phyloP scores from a whole-genome alignment of 2,888 invertebrate species.

The Geophilus truncorum region DNA sequence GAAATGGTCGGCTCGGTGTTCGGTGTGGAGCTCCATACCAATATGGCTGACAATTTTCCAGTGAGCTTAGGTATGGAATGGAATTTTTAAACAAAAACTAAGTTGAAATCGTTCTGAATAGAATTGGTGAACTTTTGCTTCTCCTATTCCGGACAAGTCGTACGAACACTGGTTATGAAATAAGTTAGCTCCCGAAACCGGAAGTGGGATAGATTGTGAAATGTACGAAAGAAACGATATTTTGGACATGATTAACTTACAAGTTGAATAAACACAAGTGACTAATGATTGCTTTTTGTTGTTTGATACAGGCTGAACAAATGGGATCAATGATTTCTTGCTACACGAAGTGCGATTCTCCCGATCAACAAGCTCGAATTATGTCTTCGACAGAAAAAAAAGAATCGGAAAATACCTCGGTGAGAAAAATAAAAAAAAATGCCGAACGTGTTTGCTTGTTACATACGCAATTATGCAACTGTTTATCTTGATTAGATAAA shows the following conservation, averaged over 20 bases:
- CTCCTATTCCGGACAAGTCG: neutral
- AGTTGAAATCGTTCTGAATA: neutral
- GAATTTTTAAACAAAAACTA: neutral
- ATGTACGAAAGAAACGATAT: neutral
- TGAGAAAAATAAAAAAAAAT: neutral
- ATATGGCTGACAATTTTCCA: neutral
- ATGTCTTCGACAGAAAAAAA: neutral
- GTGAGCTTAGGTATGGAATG: neutral
- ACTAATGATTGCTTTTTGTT: neutral
- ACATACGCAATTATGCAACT: no score
- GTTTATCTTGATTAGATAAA: neutral
- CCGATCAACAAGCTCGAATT: neutral
- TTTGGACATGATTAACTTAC: neutral
- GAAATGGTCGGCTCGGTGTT: no score
- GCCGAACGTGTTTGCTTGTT: no score
- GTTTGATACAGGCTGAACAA: neutral
- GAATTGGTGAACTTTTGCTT: neutral
- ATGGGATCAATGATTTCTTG: conserved; percentile 5
- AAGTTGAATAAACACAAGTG: neutral
- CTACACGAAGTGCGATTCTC: neutral
- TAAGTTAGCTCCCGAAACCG: neutral
- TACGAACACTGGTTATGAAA: neutral
- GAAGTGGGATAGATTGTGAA: neutral
- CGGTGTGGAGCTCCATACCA: neutral
- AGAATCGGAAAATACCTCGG: neutral